Evolutionary conservation across 2,888 invertebrate species (phyloP).

Genomic region (Sipha maydis): DNA sequence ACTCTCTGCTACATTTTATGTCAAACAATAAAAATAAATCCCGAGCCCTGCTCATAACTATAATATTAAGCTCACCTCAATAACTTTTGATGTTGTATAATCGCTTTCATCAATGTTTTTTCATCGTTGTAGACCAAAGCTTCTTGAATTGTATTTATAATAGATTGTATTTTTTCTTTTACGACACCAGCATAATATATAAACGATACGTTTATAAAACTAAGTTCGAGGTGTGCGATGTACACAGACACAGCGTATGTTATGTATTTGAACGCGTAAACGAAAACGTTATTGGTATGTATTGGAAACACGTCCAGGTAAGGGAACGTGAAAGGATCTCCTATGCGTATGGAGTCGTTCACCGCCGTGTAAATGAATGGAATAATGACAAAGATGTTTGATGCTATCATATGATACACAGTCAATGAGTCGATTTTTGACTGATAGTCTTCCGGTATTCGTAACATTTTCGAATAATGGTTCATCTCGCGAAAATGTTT

Average conservation of each 20-base stretch:
- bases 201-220: background rate
- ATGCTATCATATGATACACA: background rate
- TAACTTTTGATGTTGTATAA: background rate
- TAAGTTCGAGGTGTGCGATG: background rate
- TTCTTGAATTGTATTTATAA: background rate
- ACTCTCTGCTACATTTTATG: too few species aligned
- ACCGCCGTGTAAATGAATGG: background rate
- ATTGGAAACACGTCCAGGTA: background rate
- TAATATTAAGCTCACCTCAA: background rate
- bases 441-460: background rate
- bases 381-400: background rate
- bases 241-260: constrained; percentile 1
- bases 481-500: background rate
- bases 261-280: background rate
- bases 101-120: background rate
- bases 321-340: constrained; percentile 21
- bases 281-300: background rate
- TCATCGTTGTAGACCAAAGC: background rate
- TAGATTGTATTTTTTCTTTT: background rate
- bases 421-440: background rate
- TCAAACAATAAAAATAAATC: too few species aligned
- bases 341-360: background rate
- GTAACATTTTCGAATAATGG: too few species aligned
- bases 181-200: background rate
- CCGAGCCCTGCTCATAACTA: too few species aligned